Percentiles rank a stretch among this genome's conserved stretches.
These are phyloP conservation scores for Junonia oenone DNA, from an alignment of 2,888 invertebrate genomes.

Conservation along the genomic window DNA sequence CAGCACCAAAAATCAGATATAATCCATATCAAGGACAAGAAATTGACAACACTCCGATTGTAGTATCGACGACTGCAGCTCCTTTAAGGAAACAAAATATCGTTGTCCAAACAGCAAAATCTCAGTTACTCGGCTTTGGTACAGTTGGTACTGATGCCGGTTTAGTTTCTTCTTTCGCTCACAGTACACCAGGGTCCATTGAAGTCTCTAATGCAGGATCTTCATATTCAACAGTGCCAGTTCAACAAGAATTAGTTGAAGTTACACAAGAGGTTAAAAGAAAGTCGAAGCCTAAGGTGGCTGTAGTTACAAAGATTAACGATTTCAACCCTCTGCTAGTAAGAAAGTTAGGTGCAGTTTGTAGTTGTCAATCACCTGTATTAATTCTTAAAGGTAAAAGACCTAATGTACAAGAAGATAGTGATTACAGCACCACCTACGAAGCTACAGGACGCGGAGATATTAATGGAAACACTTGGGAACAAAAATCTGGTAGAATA, in stretches of 20 bases:
- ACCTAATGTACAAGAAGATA: conserved; percentile 47
- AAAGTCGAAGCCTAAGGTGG: conserved; percentile 70
- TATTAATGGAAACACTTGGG: conserved; percentile 44
- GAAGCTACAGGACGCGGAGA: conserved; percentile 52
- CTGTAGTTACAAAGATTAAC: conserved; percentile 83
- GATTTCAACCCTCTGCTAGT: conserved; percentile 85
- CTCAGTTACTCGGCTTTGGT: conserved; percentile 65
- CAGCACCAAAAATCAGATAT: conserved; percentile 41
- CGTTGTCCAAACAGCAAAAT: conserved; percentile 64
- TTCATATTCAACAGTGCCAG: conserved; percentile 51
- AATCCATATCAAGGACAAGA: conserved; percentile 56
- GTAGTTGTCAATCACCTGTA: conserved; percentile 83
- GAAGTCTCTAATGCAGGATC: conserved; percentile 17
- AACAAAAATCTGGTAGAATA: conserved; percentile 45
- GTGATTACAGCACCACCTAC: conserved; percentile 49
- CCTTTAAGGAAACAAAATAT: conserved; percentile 61
- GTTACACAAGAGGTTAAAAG: conserved; percentile 50
- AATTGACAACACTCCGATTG: conserved; percentile 28
- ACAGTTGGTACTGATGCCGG: conserved; percentile 70
- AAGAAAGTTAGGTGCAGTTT: conserved; percentile 85
- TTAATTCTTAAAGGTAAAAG: conserved; percentile 70
- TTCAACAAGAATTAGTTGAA: conserved; percentile 60
- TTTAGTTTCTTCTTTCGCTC: conserved; percentile 54
- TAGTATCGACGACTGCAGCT: conserved; percentile 38
- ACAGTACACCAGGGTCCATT: conserved; percentile 45